A percentile compares a stretch with the other conserved stretches of the same genome.
These are phyloP conservation scores for Astyanax mexicanus DNA, from an alignment of 2,797 vertebrate species.

Conservation along the genomic window DNA sequence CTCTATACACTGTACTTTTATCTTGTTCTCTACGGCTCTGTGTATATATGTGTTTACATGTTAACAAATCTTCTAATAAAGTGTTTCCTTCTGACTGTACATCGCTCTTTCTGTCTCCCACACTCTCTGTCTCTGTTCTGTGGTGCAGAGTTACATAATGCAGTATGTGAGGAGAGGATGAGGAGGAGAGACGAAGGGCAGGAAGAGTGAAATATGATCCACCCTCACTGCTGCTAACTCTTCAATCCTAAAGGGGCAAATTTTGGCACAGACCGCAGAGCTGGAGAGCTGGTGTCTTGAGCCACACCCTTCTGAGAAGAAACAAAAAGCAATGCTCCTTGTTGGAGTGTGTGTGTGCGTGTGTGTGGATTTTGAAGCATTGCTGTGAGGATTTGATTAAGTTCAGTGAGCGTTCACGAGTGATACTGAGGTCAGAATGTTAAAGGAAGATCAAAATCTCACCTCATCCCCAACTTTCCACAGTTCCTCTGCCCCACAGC, in stretches of 20 bases:
- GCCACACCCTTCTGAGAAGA: constrained; percentile 6
- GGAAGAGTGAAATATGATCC: constrained; percentile 64
- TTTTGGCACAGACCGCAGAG: constrained; percentile 56
- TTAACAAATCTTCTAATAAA: not conserved
- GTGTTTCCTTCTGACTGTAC: constrained; percentile 18
- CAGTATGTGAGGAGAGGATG: constrained; percentile 43
- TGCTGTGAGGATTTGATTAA: too few species aligned
- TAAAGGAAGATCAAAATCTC: too few species aligned
- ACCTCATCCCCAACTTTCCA: too few species aligned
- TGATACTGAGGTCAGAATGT: too few species aligned
- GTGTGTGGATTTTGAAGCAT: constrained; percentile 7
- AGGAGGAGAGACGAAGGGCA: constrained; percentile 64
- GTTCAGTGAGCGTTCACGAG: too few species aligned
- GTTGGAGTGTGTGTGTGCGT: constrained; percentile 19
- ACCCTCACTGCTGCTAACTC: constrained; percentile 24
- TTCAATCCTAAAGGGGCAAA: constrained; percentile 56
- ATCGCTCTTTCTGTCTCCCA: too few species aligned
- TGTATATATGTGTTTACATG: too few species aligned
- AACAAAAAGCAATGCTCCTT: constrained; percentile 2
- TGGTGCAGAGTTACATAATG: constrained; percentile 71
- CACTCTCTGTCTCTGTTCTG: not conserved
- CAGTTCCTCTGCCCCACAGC: too few species aligned
- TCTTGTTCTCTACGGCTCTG: too few species aligned
- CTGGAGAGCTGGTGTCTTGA: constrained; percentile 50
- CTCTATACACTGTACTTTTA: not conserved